Evolutionary conservation across 92 coral and sea anemone species (phyloP).

Genomic region (Plumapathes pennacea): DNA sequence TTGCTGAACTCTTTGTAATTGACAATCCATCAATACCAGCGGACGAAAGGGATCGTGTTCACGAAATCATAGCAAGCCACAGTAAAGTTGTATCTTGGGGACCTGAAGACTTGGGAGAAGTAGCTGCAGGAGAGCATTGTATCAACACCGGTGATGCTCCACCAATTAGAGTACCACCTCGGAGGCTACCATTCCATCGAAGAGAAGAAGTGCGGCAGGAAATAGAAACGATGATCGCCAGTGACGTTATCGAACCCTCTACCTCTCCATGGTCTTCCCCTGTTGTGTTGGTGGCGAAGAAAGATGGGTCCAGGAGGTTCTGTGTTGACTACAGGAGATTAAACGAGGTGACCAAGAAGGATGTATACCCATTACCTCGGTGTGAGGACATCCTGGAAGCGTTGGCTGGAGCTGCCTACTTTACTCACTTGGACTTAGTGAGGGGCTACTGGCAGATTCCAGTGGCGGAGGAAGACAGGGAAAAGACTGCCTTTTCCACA

Average conservation of each 20-base stretch:
- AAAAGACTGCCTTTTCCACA: conserved; percentile 41
- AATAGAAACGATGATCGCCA: conserved; percentile 13
- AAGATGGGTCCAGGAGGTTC: conserved; percentile 12
- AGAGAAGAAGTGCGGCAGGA: conserved; percentile 12
- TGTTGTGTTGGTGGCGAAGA: conserved; percentile 27
- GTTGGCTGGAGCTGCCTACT: conserved; percentile 22
- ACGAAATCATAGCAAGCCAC: conserved; percentile 4
- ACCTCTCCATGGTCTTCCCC: conserved; percentile 37
- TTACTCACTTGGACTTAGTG: conserved; percentile 33
- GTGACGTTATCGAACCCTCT: conserved; percentile 22
- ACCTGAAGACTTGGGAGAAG: conserved; percentile 22
- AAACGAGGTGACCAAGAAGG: conserved; percentile 36
- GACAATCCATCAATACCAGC: conserved; percentile 5
- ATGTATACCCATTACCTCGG: conserved; percentile 38
- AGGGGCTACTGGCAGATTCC: conserved; percentile 22
- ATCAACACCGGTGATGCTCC: conserved; percentile 28
- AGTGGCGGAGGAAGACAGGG: conserved; percentile 16
- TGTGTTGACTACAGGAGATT: conserved; percentile 44
- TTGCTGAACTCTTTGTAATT: conserved; percentile 16
- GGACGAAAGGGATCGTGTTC: conserved; percentile 6
- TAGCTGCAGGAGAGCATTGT: too few species aligned
- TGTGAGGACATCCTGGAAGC: conserved; percentile 41
- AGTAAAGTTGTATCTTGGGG: conserved; percentile 12
- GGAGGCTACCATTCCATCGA: conserved; percentile 7
- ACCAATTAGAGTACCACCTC: conserved; percentile 4